These are phyloP conservation scores for Anguilla marmorata DNA, from an alignment of 2,797 vertebrate species.

Conservation along the genomic window DNA sequence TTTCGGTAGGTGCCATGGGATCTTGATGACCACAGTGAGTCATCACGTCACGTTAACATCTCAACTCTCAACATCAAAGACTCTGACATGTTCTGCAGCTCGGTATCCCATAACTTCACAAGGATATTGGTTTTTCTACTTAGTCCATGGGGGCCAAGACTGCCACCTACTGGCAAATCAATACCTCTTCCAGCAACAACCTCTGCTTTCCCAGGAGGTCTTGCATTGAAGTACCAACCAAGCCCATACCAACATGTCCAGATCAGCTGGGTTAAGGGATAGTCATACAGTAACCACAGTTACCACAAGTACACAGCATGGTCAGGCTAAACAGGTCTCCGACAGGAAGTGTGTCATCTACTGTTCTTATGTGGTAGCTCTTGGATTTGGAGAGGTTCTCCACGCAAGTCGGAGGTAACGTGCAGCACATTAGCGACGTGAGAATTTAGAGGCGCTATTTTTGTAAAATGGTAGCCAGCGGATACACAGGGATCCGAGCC, in stretches of 20 bases:
- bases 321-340: slow-evolving; percentile 42
- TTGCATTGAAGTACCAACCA: background rate
- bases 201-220: background rate
- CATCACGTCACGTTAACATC: background rate
- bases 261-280: slow-evolving; percentile 55
- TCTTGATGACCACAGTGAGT: background rate
- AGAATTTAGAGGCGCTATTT: background rate
- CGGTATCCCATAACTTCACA: background rate
- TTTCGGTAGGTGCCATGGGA: background rate
- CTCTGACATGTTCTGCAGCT: background rate
- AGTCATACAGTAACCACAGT: slow-evolving; percentile 32
- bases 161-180: background rate
- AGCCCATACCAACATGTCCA: slow-evolving; percentile 44
- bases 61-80: background rate
- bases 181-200: background rate
- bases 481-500: background rate
- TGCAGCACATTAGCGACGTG: slow-evolving; percentile 28
- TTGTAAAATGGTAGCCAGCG: background rate
- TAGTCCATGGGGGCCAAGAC: background rate
- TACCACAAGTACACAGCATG: slow-evolving; percentile 20
- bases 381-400: background rate
- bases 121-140: background rate
- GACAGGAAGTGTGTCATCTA: background rate
- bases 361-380: slow-evolving; percentile 47
- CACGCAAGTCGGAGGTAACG: slow-evolving; percentile 38